These are phyloP conservation scores for Melitaea athalia DNA, from an alignment of 2,888 invertebrate species.

Conservation along the genomic window DNA sequence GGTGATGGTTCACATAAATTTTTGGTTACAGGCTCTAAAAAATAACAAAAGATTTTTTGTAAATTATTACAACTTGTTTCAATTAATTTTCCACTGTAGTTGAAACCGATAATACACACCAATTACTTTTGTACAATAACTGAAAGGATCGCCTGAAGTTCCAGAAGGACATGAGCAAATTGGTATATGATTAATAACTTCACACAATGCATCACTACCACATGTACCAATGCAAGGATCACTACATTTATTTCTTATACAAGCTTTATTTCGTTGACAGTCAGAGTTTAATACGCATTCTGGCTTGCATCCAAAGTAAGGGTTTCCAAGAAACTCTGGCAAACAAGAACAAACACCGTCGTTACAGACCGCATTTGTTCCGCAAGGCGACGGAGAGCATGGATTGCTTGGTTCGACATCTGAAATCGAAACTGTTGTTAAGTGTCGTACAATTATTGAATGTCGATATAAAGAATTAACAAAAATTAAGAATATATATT, in stretches of 20 bases:
- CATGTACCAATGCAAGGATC: constrained; percentile 89
- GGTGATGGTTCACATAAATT: constrained; percentile 73
- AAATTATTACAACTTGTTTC: background rate
- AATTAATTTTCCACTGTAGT: background rate
- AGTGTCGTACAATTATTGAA: background rate
- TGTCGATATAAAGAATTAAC: background rate
- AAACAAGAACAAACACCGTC: constrained; percentile 87
- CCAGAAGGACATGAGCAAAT: constrained; percentile 86
- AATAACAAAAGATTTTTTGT: constrained; percentile 13
- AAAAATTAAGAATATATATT: background rate
- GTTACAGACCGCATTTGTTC: constrained; percentile 84
- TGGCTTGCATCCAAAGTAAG: constrained; percentile 88
- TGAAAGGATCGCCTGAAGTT: constrained; percentile 84
- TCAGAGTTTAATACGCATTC: constrained; percentile 90
- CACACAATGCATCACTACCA: constrained; percentile 82
- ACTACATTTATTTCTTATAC: constrained; percentile 87
- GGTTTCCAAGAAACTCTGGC: constrained; percentile 88
- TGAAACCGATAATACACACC: constrained; percentile 43
- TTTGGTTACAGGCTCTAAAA: constrained; percentile 55
- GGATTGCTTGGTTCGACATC: constrained; percentile 75
- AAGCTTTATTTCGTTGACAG: constrained; percentile 86
- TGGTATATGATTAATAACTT: constrained; percentile 86
- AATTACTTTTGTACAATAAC: constrained; percentile 77
- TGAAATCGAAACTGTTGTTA: constrained; percentile 47
- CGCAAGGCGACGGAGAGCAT: constrained; percentile 87